A percentile compares a stretch with the other conserved stretches of the same genome.
Conservation (phyloP, 2,888 invertebrate species). For the Thalpophila matura region DNA sequence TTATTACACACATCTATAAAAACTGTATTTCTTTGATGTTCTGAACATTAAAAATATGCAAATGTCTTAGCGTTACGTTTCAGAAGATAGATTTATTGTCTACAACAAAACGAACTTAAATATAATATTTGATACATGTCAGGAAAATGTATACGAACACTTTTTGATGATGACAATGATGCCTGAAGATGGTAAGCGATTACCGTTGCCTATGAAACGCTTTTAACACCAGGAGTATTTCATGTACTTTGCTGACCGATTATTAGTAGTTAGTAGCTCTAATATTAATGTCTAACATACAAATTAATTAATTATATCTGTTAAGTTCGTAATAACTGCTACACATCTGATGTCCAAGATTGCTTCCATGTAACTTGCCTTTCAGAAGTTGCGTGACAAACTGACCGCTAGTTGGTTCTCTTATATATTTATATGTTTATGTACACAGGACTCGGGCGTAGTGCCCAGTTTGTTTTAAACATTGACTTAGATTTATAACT, state of each 20-base stretch:
- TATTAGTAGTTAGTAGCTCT: slow-evolving; percentile 11
- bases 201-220: too few relatives aligned
- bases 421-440: slow-evolving; percentile 39
- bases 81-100: slow-evolving; percentile 31
- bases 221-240: too few relatives aligned
- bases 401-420: slow-evolving; percentile 32
- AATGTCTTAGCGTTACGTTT: slow-evolving; percentile 7
- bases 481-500: slow-evolving; percentile 55
- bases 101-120: too few relatives aligned
- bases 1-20: slow-evolving; percentile 38
- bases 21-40: slow-evolving; percentile 24
- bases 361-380: slow-evolving; percentile 42
- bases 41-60: slow-evolving; percentile 12
- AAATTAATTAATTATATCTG: slow-evolving; percentile 41
- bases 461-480: slow-evolving; percentile 62
- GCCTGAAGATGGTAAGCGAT: too few relatives aligned
- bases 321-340: slow-evolving; percentile 39
- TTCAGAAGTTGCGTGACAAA: slow-evolving; percentile 54
- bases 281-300: slow-evolving; percentile 22
- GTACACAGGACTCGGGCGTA: slow-evolving; percentile 44
- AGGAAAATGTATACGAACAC: too few relatives aligned
- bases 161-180: too few relatives aligned
- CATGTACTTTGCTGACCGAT: too few relatives aligned
- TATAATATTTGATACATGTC: too few relatives aligned
- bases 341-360: slow-evolving; percentile 16